Conservation (phyloP, 2,113 vertebrate genomes). For the Bubo bubo region DNA sequence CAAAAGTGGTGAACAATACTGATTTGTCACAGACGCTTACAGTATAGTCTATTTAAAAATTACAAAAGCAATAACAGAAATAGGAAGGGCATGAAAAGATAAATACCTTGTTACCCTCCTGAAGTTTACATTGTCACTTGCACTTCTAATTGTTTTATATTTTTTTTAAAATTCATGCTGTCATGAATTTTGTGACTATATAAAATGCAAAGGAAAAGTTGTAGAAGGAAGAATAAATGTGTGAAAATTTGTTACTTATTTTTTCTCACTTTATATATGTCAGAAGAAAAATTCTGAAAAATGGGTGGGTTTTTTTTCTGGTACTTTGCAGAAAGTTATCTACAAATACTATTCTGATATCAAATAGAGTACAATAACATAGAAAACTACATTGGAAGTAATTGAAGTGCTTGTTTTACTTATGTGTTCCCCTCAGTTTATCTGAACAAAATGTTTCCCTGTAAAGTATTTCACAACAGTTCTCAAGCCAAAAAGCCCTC, state of each 20-base stretch:
- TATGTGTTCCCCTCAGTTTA: neutral
- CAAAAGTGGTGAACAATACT: neutral
- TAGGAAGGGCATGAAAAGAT: neutral
- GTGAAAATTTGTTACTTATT: neutral
- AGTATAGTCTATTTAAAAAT: neutral
- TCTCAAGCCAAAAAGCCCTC: neutral
- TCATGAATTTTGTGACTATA: neutral
- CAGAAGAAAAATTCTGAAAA: neutral
- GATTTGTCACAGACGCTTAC: neutral
- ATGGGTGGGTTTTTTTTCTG: fast-evolving
- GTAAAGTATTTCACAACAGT: neutral
- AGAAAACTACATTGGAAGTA: neutral
- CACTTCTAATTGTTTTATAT: neutral
- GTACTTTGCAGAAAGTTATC: neutral
- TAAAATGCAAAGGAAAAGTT: neutral
- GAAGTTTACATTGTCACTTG: neutral
- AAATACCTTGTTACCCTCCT: neutral
- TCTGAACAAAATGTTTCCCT: neutral
- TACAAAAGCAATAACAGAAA: neutral
- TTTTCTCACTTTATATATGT: neutral
- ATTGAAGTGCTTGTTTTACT: neutral
- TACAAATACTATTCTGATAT: neutral
- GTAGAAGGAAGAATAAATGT: neutral
- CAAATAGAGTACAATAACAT: neutral
- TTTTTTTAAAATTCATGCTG: too few species aligned